phyloP scores from a whole-genome alignment of 2,797 vertebrate genomes.

The Cheirogaleus major region DNA sequence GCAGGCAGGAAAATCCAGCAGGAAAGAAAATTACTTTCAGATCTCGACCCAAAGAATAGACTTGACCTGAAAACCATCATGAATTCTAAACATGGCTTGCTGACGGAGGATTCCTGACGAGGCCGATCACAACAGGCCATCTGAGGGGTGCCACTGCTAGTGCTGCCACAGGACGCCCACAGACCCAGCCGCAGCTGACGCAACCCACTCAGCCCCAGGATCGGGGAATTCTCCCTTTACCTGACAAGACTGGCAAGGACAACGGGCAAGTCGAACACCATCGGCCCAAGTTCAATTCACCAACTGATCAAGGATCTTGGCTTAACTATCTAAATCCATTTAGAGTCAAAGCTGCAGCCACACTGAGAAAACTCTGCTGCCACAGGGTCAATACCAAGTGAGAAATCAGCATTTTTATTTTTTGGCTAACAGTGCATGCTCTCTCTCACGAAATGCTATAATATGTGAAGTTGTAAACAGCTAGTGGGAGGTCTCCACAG shows the following conservation, averaged over 20 bases:
- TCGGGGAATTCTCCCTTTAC: neutral
- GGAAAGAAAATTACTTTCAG: slow-evolving; percentile 47
- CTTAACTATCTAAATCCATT: slow-evolving; percentile 10
- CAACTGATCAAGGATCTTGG: neutral
- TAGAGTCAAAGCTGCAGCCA: neutral
- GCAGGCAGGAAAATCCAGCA: neutral
- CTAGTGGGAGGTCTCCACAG: neutral
- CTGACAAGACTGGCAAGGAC: neutral
- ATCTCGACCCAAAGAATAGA: neutral
- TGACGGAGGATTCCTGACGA: neutral
- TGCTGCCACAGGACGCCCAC: neutral
- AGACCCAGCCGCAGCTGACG: slow-evolving; percentile 85
- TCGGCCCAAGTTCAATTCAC: neutral
- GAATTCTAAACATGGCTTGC: neutral
- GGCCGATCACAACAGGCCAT: neutral
- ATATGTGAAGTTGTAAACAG: neutral
- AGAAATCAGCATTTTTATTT: neutral
- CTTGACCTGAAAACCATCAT: slow-evolving; percentile 14
- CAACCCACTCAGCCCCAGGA: slow-evolving; percentile 66
- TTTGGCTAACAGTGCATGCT: neutral
- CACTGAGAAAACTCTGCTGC: neutral
- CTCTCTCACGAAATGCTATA: neutral
- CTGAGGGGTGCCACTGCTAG: neutral
- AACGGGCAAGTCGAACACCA: neutral
- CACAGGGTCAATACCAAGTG: neutral